phyloP scores from a whole-genome alignment of 2,113 vertebrate genomes.

The Thinocorus orbignyianus region DNA sequence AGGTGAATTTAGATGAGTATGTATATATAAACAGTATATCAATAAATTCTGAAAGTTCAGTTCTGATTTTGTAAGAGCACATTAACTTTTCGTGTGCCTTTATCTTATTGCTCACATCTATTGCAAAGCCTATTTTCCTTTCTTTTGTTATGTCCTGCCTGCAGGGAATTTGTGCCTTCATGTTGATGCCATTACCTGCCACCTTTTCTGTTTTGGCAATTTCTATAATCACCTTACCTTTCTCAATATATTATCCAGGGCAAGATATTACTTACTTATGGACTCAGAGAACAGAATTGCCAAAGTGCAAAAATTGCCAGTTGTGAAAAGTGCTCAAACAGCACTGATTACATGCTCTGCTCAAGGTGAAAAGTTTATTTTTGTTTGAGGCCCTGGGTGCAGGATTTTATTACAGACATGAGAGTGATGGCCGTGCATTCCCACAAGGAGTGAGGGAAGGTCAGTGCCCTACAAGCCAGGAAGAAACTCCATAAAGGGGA shows the following conservation, averaged over 20 bases:
- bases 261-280: not conserved
- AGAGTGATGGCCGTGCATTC: not conserved
- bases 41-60: constrained; percentile 17
- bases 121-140: not conserved
- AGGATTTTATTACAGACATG: not conserved
- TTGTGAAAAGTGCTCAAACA: not conserved
- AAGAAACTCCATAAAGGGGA: not conserved
- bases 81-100: constrained; percentile 3
- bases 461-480: not conserved
- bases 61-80: constrained; percentile 27
- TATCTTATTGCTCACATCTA: not conserved
- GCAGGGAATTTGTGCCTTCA: not conserved
- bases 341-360: not conserved
- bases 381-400: not conserved
- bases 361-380: not conserved
- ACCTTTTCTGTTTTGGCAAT: constrained; percentile 34
- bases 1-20: constrained; percentile 51
- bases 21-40: constrained; percentile 22
- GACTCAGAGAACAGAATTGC: not conserved
- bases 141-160: constrained; percentile 22
- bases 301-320: not conserved
- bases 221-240: constrained; percentile 19
- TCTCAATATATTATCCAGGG: not conserved
- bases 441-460: not conserved
- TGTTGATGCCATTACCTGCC: not conserved